A percentile compares a stretch with the other conserved stretches of the same genome.
Evolutionary conservation across 2,113 vertebrate species (phyloP).

Genomic region (Callaeas wilsoni): DNA sequence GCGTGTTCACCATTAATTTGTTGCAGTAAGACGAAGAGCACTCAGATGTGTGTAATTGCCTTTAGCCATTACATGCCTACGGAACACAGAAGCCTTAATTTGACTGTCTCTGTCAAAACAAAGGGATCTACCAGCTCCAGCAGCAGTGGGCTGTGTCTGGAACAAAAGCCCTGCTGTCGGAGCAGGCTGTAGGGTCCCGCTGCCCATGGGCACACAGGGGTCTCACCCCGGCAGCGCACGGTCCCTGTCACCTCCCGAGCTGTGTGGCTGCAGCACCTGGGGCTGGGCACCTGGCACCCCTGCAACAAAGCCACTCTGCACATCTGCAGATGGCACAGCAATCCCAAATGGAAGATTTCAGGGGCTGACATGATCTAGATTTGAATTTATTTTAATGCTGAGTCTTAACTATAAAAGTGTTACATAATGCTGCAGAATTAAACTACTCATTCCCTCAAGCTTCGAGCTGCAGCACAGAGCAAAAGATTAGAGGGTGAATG

Average conservation of each 20-base stretch:
- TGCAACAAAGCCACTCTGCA: not conserved
- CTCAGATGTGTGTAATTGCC: not conserved
- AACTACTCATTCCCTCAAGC: not conserved
- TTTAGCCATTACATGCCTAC: not conserved
- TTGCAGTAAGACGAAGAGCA: not conserved
- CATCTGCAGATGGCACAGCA: not conserved
- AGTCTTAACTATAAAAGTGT: not conserved
- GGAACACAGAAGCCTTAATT: not conserved
- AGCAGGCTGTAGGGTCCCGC: not conserved
- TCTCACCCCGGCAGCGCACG: fast-evolving
- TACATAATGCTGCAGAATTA: not conserved
- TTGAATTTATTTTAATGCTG: not conserved
- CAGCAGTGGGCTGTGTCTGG: not conserved
- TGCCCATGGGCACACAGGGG: not conserved
- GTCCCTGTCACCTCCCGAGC: not conserved
- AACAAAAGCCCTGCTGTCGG: not conserved
- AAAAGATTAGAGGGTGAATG: not conserved
- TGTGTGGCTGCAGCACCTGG: not conserved
- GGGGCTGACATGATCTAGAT: not conserved
- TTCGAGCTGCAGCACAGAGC: not conserved
- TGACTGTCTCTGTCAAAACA: not conserved
- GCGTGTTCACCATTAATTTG: not conserved
- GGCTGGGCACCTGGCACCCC: not conserved
- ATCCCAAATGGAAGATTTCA: not conserved
- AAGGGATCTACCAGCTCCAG: not conserved